Percentiles rank a stretch among this genome's conserved stretches.
phyloP scores from a whole-genome alignment of 2,113 vertebrate genomes.

The Tupaia tana region DNA sequence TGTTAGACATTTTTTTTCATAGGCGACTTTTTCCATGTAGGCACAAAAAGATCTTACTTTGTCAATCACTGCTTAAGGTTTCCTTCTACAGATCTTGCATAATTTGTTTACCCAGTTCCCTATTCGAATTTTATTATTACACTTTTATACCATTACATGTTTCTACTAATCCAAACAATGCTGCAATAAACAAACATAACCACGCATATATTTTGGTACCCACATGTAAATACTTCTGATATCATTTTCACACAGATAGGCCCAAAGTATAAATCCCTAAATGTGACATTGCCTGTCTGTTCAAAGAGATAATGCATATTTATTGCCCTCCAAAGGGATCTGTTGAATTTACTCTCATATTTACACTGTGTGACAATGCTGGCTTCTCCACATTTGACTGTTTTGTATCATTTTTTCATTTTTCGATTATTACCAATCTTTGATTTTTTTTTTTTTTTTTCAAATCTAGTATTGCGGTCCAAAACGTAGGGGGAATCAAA shows the following conservation, averaged over 20 bases:
- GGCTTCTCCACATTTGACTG: neutral
- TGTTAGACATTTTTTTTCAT: neutral
- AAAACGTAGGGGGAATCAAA: slow-evolving; percentile 28
- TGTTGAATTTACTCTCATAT: neutral
- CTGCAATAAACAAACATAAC: neutral
- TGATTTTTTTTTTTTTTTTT: neutral
- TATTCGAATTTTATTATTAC: neutral
- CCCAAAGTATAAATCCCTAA: neutral
- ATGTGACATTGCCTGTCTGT: neutral
- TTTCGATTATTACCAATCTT: slow-evolving; percentile 5
- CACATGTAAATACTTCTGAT: neutral
- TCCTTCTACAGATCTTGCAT: neutral
- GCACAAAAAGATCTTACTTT: neutral
- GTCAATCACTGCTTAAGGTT: neutral
- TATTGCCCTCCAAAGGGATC: slow-evolving; percentile 7
- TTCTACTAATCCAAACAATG: neutral
- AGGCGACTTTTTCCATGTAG: neutral
- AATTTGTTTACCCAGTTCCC: neutral
- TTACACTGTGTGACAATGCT: neutral
- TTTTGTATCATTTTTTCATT: neutral
- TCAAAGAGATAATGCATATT: neutral
- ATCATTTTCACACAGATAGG: neutral
- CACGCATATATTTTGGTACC: neutral
- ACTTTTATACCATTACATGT: neutral
- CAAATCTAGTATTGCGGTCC: neutral